These are phyloP conservation scores for Halichoeres trimaculatus DNA, from an alignment of 2,113 vertebrate genomes.

Conservation along the genomic window DNA sequence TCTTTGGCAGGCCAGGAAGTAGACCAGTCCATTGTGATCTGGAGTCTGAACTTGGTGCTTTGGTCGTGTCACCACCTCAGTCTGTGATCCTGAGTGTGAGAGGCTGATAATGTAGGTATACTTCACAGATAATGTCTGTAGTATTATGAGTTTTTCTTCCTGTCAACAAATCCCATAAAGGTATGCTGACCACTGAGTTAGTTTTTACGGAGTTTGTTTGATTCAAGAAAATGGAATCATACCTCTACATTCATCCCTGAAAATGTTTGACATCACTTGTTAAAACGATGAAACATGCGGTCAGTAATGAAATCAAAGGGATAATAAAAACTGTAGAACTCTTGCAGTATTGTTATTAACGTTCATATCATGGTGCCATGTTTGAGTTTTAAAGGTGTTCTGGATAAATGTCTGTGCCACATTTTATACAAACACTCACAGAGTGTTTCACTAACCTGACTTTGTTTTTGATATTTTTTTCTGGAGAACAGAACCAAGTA, in stretches of 20 bases:
- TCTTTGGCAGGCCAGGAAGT: constrained; percentile 24
- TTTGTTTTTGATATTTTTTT: constrained; percentile 24
- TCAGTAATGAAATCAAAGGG: constrained; percentile 36
- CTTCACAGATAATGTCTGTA: neutral
- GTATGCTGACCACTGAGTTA: neutral
- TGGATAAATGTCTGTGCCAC: constrained; percentile 9
- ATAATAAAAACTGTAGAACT: constrained; percentile 2
- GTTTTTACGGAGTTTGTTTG: constrained; percentile 4
- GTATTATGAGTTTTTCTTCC: neutral
- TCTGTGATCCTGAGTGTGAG: constrained; percentile 5
- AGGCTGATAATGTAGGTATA: neutral
- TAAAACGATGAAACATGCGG: constrained; percentile 8
- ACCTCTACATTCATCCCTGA: neutral
- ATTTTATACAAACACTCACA: constrained; percentile 3
- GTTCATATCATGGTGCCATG: constrained; percentile 26
- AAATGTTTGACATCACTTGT: neutral
- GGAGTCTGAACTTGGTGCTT: constrained; percentile 19
- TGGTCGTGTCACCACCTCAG: neutral
- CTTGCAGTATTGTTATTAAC: constrained; percentile 29
- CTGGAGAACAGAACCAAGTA: neutral
- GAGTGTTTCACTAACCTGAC: constrained; percentile 2
- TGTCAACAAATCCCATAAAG: constrained; percentile 15
- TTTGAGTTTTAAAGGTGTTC: constrained; percentile 7
- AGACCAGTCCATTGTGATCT: constrained; percentile 20
- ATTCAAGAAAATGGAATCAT: neutral